phyloP scores from a whole-genome alignment of 1,140 invertebrate genomes.

The Cardiocondyla obscurior region DNA sequence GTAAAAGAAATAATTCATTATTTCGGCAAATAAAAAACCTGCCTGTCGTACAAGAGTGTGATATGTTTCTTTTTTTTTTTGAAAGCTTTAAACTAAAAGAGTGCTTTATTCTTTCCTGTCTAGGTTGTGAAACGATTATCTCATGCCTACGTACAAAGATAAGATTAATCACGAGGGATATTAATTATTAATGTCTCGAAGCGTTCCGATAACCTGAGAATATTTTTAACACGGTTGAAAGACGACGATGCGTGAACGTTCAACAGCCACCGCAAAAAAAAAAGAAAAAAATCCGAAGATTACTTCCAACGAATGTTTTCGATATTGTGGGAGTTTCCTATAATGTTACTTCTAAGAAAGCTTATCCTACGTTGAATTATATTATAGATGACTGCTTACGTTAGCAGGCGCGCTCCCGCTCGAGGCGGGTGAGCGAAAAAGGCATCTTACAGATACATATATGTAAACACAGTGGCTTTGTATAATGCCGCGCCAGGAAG shows the following conservation, averaged over 20 bases:
- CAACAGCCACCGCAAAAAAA: background rate
- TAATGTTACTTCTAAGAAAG: background rate
- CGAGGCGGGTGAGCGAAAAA: background rate
- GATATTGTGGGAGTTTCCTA: background rate
- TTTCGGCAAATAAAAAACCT: background rate
- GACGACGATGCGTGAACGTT: background rate
- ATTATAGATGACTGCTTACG: background rate
- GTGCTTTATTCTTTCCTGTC: no score
- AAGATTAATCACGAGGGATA: background rate
- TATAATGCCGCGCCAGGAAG: conserved; percentile 1
- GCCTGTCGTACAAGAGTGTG: background rate
- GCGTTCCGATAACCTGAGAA: background rate
- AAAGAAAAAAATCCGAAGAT: background rate
- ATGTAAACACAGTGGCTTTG: conserved; percentile 28
- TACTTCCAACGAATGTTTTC: background rate
- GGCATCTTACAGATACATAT: background rate
- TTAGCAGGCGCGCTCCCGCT: background rate
- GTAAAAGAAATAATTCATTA: background rate
- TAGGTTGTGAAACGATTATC: background rate
- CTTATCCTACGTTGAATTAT: background rate
- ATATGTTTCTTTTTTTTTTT: background rate
- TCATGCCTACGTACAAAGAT: background rate
- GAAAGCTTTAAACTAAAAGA: no score
- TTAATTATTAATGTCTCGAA: background rate
- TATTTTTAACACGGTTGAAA: background rate